phyloP scores from a whole-genome alignment of 1,140 invertebrate genomes.

The Lepidotrigona ventralis region DNA sequence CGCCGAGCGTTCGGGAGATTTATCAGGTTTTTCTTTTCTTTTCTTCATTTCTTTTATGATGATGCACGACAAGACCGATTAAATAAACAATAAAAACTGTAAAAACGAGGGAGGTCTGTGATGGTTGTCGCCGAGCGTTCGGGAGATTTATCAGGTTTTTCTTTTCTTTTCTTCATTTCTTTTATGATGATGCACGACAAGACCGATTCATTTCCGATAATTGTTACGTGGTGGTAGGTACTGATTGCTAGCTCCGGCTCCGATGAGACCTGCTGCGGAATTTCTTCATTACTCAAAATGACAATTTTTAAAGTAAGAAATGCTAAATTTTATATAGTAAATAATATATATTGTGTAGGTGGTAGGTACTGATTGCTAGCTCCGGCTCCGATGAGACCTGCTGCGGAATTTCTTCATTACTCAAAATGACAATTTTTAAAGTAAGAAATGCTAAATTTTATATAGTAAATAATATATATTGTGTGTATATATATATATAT shows the following conservation, averaged over 20 bases:
- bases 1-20: constrained; percentile 32
- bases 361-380: constrained; percentile 76
- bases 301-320: background rate
- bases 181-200: constrained; percentile 21
- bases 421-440: background rate
- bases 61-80: too few relatives aligned
- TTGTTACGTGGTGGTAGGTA: constrained; percentile 72
- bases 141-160: constrained; percentile 40
- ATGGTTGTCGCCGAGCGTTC: constrained; percentile 52
- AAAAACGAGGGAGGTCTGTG: constrained; percentile 54
- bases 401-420: constrained; percentile 51
- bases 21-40: constrained; percentile 55
- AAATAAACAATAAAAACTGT: constrained; percentile 30
- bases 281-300: background rate
- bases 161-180: constrained; percentile 56
- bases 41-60: constrained; percentile 52
- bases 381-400: constrained; percentile 63
- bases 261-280: constrained; percentile 67
- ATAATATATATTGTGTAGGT: constrained; percentile 41
- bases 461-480: too few relatives aligned
- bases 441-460: too few relatives aligned
- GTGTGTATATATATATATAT: too few relatives aligned
- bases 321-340: too few relatives aligned
- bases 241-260: constrained; percentile 70
- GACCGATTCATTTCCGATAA: constrained; percentile 72